Percentiles rank a stretch among this genome's conserved stretches.
Evolutionary conservation across 1,140 invertebrate species (phyloP).

Genomic region (Metopolophium dirhodum): DNA sequence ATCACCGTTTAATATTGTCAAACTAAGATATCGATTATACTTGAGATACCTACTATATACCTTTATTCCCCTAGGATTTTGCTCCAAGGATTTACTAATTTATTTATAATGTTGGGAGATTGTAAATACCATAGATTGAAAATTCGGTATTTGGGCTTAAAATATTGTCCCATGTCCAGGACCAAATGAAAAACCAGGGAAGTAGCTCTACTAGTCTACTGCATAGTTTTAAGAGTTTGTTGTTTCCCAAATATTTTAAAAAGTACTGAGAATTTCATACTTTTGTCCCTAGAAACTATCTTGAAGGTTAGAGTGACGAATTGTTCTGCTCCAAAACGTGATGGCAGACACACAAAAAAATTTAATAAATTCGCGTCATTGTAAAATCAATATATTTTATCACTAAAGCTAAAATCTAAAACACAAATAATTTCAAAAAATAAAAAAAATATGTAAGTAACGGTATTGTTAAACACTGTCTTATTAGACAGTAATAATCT

Average conservation of each 20-base stretch:
- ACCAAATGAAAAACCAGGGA: background rate
- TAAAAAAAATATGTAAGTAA: too few relatives aligned
- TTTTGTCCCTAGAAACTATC: too few relatives aligned
- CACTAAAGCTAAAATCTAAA: too few relatives aligned
- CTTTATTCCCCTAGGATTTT: background rate
- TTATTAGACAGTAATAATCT: too few relatives aligned
- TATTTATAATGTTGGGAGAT: background rate
- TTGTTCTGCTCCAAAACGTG: too few relatives aligned
- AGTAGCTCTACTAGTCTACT: background rate
- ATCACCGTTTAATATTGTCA: background rate
- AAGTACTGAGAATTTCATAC: background rate
- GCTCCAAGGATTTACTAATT: background rate
- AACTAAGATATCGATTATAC: slow-evolving; percentile 6
- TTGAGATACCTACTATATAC: background rate
- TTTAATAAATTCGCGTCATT: too few relatives aligned
- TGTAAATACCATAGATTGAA: background rate
- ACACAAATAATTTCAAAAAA: too few relatives aligned
- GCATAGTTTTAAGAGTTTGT: background rate
- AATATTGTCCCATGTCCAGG: background rate
- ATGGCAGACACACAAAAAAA: too few relatives aligned
- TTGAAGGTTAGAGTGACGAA: too few relatives aligned
- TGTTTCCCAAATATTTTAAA: background rate
- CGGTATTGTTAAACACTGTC: too few relatives aligned
- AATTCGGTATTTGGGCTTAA: background rate
- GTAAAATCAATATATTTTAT: too few relatives aligned